Conservation (phyloP, 2,797 vertebrate species). For the Lates japonicus region DNA sequence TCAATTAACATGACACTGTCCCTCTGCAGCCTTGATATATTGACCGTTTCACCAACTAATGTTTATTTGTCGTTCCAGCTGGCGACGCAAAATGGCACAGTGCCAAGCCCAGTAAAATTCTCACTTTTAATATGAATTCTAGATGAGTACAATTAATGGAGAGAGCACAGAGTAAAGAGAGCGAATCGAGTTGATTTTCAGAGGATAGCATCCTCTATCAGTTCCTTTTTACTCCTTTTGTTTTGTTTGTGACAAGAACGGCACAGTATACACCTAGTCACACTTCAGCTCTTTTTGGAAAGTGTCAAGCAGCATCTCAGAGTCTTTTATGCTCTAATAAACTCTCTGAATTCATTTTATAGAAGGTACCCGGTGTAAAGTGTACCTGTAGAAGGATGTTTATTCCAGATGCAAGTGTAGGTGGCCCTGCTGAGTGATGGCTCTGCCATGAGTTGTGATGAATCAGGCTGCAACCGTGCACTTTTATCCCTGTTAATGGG, state of each 20-base stretch:
- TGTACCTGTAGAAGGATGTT: slow-evolving; percentile 26
- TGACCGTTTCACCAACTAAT: slow-evolving; percentile 16
- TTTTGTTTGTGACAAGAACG: slow-evolving; percentile 1
- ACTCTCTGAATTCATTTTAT: slow-evolving; percentile 13
- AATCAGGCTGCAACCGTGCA: slow-evolving; percentile 62
- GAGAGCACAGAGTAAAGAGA: not conserved
- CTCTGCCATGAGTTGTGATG: slow-evolving; percentile 41
- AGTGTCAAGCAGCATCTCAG: not conserved
- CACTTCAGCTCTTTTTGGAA: not conserved
- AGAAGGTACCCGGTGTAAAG: not conserved
- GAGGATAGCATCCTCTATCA: not conserved
- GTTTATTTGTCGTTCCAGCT: slow-evolving; percentile 13
- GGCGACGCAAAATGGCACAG: not conserved
- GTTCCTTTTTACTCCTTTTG: not conserved
- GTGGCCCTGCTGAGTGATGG: slow-evolving; percentile 42
- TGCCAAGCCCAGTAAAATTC: not conserved
- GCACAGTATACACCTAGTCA: not conserved
- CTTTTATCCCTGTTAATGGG: slow-evolving; percentile 70
- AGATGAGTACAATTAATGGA: slow-evolving; percentile 2
- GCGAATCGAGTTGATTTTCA: not conserved
- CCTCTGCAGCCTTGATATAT: slow-evolving; percentile 7
- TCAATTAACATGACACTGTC: slow-evolving; percentile 11
- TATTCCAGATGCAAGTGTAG: slow-evolving; percentile 43
- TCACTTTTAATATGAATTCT: not conserved
- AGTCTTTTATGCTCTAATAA: slow-evolving; percentile 15